Conservation (phyloP, 53 echinoderm and acorn worm genomes). For the Apostichopus leukothele region DNA sequence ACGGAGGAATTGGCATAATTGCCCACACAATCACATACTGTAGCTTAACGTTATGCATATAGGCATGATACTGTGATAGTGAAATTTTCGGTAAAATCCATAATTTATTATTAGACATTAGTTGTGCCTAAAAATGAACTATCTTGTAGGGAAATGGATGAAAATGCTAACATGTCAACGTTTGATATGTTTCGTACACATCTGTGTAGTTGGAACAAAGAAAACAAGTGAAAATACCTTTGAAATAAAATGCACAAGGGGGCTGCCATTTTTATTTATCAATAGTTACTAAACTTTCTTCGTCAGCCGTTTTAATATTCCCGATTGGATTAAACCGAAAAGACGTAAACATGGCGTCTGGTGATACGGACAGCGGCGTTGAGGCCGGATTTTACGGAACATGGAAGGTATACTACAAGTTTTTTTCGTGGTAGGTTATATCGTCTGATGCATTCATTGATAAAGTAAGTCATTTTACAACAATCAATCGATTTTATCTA, state of each 20-base stretch:
- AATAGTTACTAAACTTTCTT: background rate
- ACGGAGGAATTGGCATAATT: no score
- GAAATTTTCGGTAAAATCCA: no score
- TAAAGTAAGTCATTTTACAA: background rate
- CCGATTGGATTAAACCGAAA: no score
- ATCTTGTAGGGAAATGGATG: no score
- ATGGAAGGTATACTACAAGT: constrained; percentile 14
- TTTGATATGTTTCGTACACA: no score
- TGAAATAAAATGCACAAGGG: background rate
- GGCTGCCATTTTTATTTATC: constrained; percentile 36
- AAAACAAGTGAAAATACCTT: constrained; percentile 2
- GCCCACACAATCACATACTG: no score
- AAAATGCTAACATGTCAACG: no score
- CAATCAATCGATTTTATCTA: background rate
- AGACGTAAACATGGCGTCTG: constrained; percentile 33
- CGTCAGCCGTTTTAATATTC: constrained; percentile 15
- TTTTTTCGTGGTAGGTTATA: background rate
- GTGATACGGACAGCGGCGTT: background rate
- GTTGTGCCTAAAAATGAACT: no score
- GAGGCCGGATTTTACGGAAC: constrained; percentile 39
- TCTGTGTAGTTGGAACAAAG: background rate
- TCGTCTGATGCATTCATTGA: background rate
- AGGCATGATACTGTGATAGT: no score
- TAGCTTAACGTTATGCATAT: no score
- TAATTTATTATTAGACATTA: no score